phyloP scores from a whole-genome alignment of 2,888 invertebrate species.

The Pteria penguin region DNA sequence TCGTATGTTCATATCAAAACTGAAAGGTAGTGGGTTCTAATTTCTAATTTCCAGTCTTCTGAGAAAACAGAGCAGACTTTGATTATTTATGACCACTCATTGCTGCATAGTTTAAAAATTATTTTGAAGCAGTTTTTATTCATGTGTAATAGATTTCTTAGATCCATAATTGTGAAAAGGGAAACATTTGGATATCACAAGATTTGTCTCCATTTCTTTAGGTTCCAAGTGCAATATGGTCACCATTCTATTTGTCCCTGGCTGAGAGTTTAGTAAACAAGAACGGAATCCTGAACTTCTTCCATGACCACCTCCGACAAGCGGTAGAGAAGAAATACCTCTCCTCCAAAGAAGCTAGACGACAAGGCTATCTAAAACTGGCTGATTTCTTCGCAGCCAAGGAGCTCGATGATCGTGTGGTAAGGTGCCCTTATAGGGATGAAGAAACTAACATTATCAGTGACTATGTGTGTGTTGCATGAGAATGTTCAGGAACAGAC shows the following conservation, averaged over 20 bases:
- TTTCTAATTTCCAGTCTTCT: no score
- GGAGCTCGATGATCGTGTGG: slow-evolving; percentile 58
- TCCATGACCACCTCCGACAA: slow-evolving; percentile 70
- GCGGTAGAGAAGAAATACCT: slow-evolving; percentile 71
- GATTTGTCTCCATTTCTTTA: no score
- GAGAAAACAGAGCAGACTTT: no score
- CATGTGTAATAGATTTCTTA: no score
- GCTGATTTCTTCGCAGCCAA: slow-evolving; percentile 60
- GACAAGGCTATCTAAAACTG: slow-evolving; percentile 51
- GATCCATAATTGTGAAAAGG: no score
- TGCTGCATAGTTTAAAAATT: no score
- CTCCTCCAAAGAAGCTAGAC: slow-evolving; percentile 54
- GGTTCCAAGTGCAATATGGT: slow-evolving; percentile 70
- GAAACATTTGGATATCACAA: no score
- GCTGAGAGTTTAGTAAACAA: slow-evolving; percentile 68
- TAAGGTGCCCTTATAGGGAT: slow-evolving; percentile 43
- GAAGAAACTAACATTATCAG: neutral
- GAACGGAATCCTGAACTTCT: slow-evolving; percentile 72
- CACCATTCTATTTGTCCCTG: slow-evolving; percentile 69
- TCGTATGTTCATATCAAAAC: no score
- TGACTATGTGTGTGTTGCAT: neutral
- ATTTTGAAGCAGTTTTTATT: no score
- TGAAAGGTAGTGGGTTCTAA: no score
- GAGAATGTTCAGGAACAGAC: neutral
- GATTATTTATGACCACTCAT: no score